Evolutionary conservation across 2,113 vertebrate genomes (phyloP).

Genomic region (Melanocharis versteri): DNA sequence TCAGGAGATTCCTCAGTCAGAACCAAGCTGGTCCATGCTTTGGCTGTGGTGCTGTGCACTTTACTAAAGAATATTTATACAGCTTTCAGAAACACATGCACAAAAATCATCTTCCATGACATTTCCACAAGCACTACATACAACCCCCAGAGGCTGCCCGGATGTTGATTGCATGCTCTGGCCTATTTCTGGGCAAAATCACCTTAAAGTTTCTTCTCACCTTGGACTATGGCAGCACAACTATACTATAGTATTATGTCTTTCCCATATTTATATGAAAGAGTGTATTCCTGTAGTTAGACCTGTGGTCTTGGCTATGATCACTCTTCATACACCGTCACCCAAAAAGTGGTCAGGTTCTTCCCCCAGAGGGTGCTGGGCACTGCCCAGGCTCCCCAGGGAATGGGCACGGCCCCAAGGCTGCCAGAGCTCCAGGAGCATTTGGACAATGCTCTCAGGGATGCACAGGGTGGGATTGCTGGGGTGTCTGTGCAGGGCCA

Average conservation of each 20-base stretch:
- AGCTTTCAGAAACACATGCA: neutral
- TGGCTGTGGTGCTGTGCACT: neutral
- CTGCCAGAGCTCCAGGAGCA: neutral
- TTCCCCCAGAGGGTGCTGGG: neutral
- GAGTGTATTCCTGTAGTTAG: neutral
- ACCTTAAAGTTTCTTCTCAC: neutral
- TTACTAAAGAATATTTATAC: neutral
- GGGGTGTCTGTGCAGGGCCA: neutral
- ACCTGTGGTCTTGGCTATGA: neutral
- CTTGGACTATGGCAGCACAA: neutral
- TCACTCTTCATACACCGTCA: neutral
- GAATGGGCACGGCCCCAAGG: accelerated
- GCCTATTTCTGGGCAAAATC: neutral
- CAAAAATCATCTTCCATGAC: neutral
- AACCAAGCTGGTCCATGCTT: neutral
- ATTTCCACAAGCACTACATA: neutral
- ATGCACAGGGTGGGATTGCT: neutral
- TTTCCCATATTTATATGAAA: neutral
- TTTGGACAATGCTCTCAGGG: accelerated
- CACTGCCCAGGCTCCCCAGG: neutral
- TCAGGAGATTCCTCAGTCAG: neutral
- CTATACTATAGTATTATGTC: accelerated
- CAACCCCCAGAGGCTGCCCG: accelerated
- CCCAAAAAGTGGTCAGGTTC: neutral
- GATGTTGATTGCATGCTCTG: neutral